Conservation (phyloP, 2,113 vertebrate species). For the Lanius ludovicianus region DNA sequence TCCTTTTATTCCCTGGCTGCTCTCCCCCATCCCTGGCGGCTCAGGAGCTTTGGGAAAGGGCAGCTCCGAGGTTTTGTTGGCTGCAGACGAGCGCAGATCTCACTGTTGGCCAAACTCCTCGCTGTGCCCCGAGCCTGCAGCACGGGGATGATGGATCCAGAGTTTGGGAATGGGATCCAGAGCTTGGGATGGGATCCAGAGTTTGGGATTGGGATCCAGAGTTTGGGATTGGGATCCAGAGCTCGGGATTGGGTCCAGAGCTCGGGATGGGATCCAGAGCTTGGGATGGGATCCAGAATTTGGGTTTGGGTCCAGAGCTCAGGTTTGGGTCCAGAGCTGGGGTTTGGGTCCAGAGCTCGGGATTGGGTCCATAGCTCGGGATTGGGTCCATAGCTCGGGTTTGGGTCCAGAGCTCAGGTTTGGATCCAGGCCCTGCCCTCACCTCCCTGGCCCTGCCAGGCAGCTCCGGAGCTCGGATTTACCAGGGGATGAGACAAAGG, state of each 20-base stretch:
- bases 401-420: no score
- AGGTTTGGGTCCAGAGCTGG: no score
- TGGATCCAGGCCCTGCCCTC: background rate
- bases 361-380: no score
- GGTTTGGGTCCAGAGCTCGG: no score
- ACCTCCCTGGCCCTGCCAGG: background rate
- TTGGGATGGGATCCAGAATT: no score
- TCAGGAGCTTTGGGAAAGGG: slow-evolving; percentile 37
- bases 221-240: no score
- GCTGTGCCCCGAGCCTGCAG: background rate
- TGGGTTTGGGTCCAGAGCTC: background rate
- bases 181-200: no score
- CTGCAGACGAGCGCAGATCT: background rate
- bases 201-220: no score
- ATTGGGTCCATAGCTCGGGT: no score
- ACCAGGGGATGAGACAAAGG: background rate
- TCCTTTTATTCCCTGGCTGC: background rate
- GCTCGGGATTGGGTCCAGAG: no score
- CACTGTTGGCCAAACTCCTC: background rate
- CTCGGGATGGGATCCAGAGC: no score
- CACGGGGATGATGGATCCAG: background rate
- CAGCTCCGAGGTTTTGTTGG: background rate
- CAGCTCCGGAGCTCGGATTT: background rate
- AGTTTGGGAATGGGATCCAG: no score
- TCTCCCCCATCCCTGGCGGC: background rate